Evolutionary conservation across 1,140 invertebrate species (phyloP).

Genomic region (Heterodera schachtii): DNA sequence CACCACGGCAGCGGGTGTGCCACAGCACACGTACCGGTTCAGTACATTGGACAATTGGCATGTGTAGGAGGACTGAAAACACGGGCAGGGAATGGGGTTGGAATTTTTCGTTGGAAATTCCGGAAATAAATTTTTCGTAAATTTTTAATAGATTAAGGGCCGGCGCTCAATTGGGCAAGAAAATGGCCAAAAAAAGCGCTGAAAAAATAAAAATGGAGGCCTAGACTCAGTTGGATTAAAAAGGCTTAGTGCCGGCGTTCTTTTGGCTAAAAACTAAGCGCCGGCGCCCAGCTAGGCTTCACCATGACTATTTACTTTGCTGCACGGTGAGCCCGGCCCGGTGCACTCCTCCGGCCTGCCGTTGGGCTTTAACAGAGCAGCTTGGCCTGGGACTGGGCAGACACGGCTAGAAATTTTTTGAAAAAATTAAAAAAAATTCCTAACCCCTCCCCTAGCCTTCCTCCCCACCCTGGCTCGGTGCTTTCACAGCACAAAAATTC

Average conservation of each 20-base stretch:
- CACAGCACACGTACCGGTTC: constrained; percentile 48
- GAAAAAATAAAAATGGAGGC: too few relatives aligned
- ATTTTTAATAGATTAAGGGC: too few relatives aligned
- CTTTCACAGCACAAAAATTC: constrained; percentile 47
- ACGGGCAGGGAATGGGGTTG: too few relatives aligned
- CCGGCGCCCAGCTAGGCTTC: too few relatives aligned
- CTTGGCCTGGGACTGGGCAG: constrained; percentile 49
- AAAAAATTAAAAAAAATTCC: background rate
- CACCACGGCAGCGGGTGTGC: constrained; percentile 21
- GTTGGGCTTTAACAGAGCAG: constrained; percentile 42
- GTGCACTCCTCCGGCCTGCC: constrained; percentile 43
- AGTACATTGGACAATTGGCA: constrained; percentile 49
- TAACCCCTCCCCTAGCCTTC: background rate
- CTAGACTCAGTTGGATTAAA: constrained; percentile 19
- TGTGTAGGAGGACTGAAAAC: constrained; percentile 42
- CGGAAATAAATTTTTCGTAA: too few relatives aligned
- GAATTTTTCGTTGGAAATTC: too few relatives aligned
- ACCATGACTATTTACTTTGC: constrained; percentile 19
- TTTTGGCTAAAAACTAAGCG: background rate
- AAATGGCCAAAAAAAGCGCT: too few relatives aligned
- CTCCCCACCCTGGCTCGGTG: constrained; percentile 29
- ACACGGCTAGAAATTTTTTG: constrained; percentile 36
- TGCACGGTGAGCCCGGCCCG: constrained; percentile 42
- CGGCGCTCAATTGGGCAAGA: too few relatives aligned
- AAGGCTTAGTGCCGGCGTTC: background rate